A percentile compares a stretch with the other conserved stretches of the same genome.
phyloP scores from a whole-genome alignment of 2,888 invertebrate species.

The Bhutanitis thaidina region DNA sequence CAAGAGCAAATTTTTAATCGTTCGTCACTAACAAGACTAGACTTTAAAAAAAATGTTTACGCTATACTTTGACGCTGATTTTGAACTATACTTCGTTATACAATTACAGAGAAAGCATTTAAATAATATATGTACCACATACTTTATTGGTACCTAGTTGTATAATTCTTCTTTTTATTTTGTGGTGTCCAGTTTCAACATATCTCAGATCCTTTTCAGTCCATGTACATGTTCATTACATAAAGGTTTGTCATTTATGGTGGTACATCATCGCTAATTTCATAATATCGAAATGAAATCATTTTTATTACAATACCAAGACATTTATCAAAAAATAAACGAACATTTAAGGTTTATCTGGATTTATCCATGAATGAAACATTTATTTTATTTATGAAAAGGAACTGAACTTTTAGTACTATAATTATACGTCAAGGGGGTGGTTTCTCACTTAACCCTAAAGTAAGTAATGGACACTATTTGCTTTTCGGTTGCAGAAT shows the following conservation, averaged over 20 bases:
- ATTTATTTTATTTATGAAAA: not conserved
- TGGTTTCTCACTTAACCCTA: not conserved
- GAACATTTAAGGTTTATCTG: too few relatives aligned
- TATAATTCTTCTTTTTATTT: not conserved
- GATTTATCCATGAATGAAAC: too few relatives aligned
- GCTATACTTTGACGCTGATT: too few relatives aligned
- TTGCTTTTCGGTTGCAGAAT: conserved; percentile 38
- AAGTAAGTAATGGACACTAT: conserved; percentile 21
- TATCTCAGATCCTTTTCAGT: conserved; percentile 1
- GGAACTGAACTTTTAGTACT: not conserved
- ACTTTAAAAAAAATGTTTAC: too few relatives aligned
- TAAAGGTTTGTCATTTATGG: not conserved
- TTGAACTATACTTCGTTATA: too few relatives aligned
- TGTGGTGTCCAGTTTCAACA: not conserved
- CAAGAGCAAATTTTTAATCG: not conserved
- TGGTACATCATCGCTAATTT: too few relatives aligned
- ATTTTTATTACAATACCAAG: too few relatives aligned
- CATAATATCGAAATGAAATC: too few relatives aligned
- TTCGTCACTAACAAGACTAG: not conserved
- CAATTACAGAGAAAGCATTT: too few relatives aligned
- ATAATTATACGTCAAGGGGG: not conserved
- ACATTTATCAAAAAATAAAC: too few relatives aligned
- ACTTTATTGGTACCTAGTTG: too few relatives aligned
- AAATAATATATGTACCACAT: too few relatives aligned
- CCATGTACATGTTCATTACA: not conserved